Evolutionary conservation across 2,797 vertebrate genomes (phyloP).

Genomic region (Clamator glandarius): DNA sequence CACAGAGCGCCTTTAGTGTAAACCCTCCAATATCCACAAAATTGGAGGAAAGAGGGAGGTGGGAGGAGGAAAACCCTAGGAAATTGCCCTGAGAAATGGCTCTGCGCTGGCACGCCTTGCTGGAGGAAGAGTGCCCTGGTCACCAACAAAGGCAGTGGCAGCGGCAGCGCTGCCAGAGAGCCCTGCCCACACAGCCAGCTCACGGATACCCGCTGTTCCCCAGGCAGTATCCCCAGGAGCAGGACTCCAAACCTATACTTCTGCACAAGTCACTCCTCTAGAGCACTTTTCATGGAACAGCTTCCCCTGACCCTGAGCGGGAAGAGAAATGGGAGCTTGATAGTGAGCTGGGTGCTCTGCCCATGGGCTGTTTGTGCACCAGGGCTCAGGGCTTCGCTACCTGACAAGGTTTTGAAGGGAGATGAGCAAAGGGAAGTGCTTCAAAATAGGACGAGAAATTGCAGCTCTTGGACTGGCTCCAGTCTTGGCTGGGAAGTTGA

Average conservation of each 20-base stretch:
- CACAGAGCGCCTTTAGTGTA: background rate
- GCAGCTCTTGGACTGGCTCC: constrained; percentile 16
- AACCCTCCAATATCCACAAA: constrained; percentile 32
- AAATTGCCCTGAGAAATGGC: background rate
- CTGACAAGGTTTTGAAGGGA: background rate
- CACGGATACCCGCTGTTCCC: fast-evolving
- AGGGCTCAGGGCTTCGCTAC: background rate
- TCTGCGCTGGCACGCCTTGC: background rate
- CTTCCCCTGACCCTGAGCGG: fast-evolving
- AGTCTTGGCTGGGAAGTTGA: constrained; percentile 48
- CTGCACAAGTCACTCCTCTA: background rate
- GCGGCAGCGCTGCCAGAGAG: background rate
- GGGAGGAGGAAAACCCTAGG: constrained; percentile 33
- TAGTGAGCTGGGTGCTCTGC: fast-evolving
- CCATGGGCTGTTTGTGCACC: background rate
- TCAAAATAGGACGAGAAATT: background rate
- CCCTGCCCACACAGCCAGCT: background rate
- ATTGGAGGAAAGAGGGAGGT: constrained; percentile 34
- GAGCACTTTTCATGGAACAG: background rate
- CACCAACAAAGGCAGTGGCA: background rate
- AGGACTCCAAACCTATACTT: background rate
- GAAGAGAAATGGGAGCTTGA: background rate
- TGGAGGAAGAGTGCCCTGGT: constrained; percentile 25
- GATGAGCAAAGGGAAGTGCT: constrained; percentile 5
- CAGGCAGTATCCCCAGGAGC: background rate